phyloP scores from a whole-genome alignment of 2,797 vertebrate genomes.

The Argyrosomus regius region DNA sequence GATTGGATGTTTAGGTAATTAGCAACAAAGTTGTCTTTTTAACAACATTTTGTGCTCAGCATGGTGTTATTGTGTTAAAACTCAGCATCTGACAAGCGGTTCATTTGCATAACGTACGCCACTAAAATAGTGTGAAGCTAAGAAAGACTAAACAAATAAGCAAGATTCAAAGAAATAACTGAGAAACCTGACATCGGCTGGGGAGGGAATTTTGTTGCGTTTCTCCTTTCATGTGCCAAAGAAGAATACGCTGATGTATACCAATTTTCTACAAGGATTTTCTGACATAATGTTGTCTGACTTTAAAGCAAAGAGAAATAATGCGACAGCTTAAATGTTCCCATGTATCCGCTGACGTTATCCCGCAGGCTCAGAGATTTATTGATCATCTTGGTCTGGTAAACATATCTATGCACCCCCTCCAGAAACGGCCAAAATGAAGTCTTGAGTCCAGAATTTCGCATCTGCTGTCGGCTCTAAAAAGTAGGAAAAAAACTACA shows the following conservation, averaged over 20 bases:
- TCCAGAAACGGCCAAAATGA: constrained; percentile 35
- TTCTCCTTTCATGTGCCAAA: neutral
- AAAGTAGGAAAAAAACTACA: constrained; percentile 49
- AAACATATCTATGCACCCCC: neutral
- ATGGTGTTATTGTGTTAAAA: constrained; percentile 19
- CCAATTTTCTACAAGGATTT: neutral
- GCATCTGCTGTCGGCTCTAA: constrained; percentile 63
- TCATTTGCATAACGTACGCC: constrained; percentile 21
- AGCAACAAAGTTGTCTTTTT: constrained; percentile 5
- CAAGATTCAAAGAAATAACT: neutral
- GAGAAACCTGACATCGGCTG: neutral
- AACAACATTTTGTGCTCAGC: constrained; percentile 5
- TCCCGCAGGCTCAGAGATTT: constrained; percentile 1
- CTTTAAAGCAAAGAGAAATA: neutral
- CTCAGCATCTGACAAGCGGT: constrained; percentile 14
- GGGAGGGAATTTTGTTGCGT: neutral
- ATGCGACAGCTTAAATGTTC: neutral
- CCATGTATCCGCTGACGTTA: no score
- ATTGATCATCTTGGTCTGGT: constrained; percentile 21
- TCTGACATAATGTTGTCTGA: constrained; percentile 1
- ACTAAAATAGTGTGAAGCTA: constrained; percentile 2
- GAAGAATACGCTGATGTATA: neutral
- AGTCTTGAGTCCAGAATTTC: constrained; percentile 28
- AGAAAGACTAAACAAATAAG: neutral
- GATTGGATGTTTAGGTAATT: constrained; percentile 14